Base-by-base conservation (phyloP, 2,888 invertebrate species). In the Nomada fucata region DNA sequence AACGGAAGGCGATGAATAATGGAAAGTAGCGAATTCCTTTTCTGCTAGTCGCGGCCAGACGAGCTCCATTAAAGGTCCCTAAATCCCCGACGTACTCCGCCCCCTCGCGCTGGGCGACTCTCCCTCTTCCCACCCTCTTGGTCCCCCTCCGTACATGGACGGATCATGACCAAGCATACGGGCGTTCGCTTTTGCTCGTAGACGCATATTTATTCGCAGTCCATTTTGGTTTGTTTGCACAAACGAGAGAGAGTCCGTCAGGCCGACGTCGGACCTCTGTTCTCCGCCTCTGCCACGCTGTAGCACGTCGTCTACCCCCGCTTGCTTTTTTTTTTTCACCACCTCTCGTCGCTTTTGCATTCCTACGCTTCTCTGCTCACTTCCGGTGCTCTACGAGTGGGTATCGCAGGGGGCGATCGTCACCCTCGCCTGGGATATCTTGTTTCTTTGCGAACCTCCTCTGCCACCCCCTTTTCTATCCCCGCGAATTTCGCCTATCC, bases 151-250 rank as follows among this genome's bases (percentile, higher is more conserved):
- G 90, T 89, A 89, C 89, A 89, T 86, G 90, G 88, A 85, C 89
- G 91, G 93, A 93, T 93, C 93, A 93, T 93, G 93, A 93, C 93
- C 92, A 90, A 90, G 93, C 93, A 93, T 93, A 92, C 93, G 93
- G 91, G 92, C 89, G 90, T 91, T 90, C 92, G 91, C 90, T 91
- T 88, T 91, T 90, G 90, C 90, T 91, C 88, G 91, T 91, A 92
- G 92, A 92, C 91, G 92, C 92, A 92, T 93, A 93, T 93, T 93
- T 93, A 93, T 93, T 92, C 93, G 92, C 92, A 92, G 93, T 93
- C 93, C 93, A 93, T 93, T 93, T 93, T 92, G 91, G 92, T 92
- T 91, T 93, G 93, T 93, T 93, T 93, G 92, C 92, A 89, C 91
- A 89, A 89, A 90, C 90, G 91, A 89, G 90, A 87, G 90, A 87